A percentile compares a stretch with the other conserved stretches of the same genome.
Conservation (phyloP, 2,113 vertebrate species). For the Boleophthalmus pectinirostris region DNA sequence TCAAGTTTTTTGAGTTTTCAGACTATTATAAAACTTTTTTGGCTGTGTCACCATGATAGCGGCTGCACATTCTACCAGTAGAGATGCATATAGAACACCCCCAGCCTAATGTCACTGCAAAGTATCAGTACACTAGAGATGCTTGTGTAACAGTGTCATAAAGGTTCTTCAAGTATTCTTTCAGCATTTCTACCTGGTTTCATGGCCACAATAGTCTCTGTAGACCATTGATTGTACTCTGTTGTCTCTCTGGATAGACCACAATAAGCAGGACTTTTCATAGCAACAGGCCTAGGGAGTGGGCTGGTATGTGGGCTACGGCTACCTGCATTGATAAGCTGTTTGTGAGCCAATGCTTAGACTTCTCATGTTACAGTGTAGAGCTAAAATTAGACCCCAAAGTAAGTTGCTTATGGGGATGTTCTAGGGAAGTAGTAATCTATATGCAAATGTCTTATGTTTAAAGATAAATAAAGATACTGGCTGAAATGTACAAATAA, state of each 20-base stretch:
- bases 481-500: not conserved
- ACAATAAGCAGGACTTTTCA: constrained; percentile 33
- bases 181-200: not conserved
- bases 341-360: constrained; percentile 17
- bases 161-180: too few relatives aligned
- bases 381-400: constrained; percentile 25
- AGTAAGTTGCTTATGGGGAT: constrained; percentile 4
- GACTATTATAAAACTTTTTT: too few relatives aligned
- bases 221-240: not conserved
- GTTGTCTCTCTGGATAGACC: constrained; percentile 19
- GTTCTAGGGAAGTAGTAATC: constrained; percentile 14
- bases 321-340: constrained; percentile 29
- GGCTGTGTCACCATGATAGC: too few relatives aligned
- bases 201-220: not conserved
- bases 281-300: constrained; percentile 34
- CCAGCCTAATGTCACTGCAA: too few relatives aligned
- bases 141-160: too few relatives aligned
- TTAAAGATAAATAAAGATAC: not conserved
- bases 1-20: too few relatives aligned
- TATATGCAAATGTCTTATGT: not conserved
- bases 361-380: constrained; percentile 20
- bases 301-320: constrained; percentile 38
- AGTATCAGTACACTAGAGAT: too few relatives aligned
- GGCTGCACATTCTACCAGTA: too few relatives aligned
- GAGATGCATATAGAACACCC: too few relatives aligned